Conservation (phyloP, 2,113 vertebrate genomes). For the Carassius carassius region DNA sequence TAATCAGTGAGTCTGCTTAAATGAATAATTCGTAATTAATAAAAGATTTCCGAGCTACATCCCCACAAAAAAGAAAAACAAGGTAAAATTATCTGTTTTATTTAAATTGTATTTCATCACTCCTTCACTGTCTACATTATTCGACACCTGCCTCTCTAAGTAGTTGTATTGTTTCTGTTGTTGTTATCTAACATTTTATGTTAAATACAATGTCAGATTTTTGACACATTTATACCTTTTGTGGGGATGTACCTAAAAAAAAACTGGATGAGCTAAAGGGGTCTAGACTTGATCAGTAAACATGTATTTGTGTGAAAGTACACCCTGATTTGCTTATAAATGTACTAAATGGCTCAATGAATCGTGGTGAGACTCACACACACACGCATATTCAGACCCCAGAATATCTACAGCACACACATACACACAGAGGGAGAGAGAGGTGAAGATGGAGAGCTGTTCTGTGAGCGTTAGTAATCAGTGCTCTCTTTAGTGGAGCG, state of each 20-base stretch:
- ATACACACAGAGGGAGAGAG: neutral
- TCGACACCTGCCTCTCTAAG: too few relatives aligned
- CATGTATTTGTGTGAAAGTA: neutral
- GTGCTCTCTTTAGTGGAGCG: slow-evolving; percentile 59
- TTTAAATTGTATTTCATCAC: too few relatives aligned
- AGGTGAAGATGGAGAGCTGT: slow-evolving; percentile 40
- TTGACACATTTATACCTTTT: neutral
- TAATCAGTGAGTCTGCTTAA: too few relatives aligned
- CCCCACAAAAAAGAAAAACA: too few relatives aligned
- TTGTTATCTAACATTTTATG: neutral
- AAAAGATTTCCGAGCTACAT: too few relatives aligned
- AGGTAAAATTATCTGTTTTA: too few relatives aligned
- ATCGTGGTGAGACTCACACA: slow-evolving; percentile 30
- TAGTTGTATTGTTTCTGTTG: too few relatives aligned
- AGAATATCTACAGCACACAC: slow-evolving; percentile 17
- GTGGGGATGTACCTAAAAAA: neutral
- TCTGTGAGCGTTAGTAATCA: slow-evolving; percentile 55
- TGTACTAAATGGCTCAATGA: neutral
- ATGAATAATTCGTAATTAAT: too few relatives aligned
- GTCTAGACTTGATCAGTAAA: neutral
- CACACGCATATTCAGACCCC: slow-evolving; percentile 29
- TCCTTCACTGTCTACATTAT: too few relatives aligned
- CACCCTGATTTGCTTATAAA: neutral
- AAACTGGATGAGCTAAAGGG: neutral
- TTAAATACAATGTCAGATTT: neutral